Conservation (phyloP, 2,113 vertebrate species). For the Sinocyclocheilus anophthalmus region DNA sequence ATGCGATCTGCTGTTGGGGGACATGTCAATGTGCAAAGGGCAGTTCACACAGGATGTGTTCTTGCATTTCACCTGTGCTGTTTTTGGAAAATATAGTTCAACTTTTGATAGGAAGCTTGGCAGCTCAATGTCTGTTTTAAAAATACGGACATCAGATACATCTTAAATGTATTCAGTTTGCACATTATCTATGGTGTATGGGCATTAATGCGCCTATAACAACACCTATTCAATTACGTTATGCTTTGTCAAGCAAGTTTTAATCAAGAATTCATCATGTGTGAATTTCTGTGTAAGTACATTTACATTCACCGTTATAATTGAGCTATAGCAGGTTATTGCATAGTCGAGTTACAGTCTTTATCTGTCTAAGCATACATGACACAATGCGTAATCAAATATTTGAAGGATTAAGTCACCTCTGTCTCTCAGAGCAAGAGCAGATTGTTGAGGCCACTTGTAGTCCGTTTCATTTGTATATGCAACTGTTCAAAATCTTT, state of each 20-base stretch:
- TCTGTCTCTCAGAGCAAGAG: background rate
- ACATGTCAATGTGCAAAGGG: background rate
- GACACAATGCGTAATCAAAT: slow-evolving; percentile 14
- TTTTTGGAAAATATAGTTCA: background rate
- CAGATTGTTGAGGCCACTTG: background rate
- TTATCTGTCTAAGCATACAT: slow-evolving; percentile 3
- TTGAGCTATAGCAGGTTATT: background rate
- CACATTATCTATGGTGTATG: no score
- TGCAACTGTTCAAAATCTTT: no score
- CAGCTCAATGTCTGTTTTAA: background rate
- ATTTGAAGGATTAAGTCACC: slow-evolving; percentile 21
- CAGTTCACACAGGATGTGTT: no score
- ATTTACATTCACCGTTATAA: slow-evolving; percentile 19
- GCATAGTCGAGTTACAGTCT: background rate
- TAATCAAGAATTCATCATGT: background rate
- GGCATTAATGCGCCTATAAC: background rate
- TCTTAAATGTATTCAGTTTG: background rate
- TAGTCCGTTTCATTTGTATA: background rate
- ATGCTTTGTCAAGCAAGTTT: background rate
- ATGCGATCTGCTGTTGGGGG: slow-evolving; percentile 26
- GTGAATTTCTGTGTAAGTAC: background rate
- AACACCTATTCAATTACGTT: background rate
- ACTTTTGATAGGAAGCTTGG: background rate
- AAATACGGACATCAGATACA: background rate
- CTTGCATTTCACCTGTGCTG: no score